Evolutionary conservation across 2,888 invertebrate genomes (phyloP), one percentile per base, ranked within the genome.

Genomic region (Andrena bicolor): DNA sequence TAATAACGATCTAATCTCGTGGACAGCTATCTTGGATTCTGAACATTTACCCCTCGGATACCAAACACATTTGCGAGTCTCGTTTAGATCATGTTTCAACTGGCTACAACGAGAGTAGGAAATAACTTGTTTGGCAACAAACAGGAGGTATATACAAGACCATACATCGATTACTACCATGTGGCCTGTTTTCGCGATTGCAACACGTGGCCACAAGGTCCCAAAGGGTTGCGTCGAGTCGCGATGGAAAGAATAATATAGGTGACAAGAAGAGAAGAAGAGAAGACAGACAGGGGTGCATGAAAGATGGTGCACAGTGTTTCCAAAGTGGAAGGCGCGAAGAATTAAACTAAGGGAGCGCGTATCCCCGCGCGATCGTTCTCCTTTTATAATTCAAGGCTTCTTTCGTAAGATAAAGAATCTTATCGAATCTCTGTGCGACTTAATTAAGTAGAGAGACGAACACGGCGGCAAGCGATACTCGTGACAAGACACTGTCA

Each of bases 181-280:
- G 88, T 83, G 88, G 53, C 63, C 28, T 41, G n/a, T 88, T 88
- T 88, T 85, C 35, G 49, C 82, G 88, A 86, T 51, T 74, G 63
- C 73, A 82, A 86, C 81, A 83, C 82, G 86, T 85, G 82, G 60
- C 83, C 81, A 83, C 81, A 83, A 83, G 85, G 82, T 71, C 65
- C 26, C 7, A 20, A 49, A 70, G 80, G 86, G 66, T 41, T 84
- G 81, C 82, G 76, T 66, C 61, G 7, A 64, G 32, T 72, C 60
- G 56, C 63, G 23, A 76, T 3, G 30, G 6, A 48, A 71, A 69
- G 58, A 74, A 84, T 69, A 65, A 70, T 61, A 53, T 4, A 72
- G 51, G 65, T 74, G 23, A 75, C 49, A 30, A 35, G 20, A 61
- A 13, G 49, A 63, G 53, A 70, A 74, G 51, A 35, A 35, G n/a